Evolutionary conservation across 2,797 vertebrate species (phyloP), one percentile per base, ranked within the genome.

Genomic region (Sphenopsis melanotis): DNA sequence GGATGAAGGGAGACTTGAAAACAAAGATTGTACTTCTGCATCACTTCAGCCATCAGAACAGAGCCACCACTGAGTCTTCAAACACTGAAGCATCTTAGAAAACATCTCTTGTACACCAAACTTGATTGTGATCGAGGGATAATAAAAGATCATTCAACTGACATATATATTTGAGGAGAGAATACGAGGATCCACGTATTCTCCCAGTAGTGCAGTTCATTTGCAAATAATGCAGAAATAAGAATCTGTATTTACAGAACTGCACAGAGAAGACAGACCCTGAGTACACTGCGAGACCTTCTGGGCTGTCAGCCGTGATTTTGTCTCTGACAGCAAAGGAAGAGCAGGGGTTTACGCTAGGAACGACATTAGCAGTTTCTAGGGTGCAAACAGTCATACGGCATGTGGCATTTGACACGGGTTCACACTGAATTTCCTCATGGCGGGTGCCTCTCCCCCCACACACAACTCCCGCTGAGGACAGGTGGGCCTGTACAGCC

Each of bases 361-460:
- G 7, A 37, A 27, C 15, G 8, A 7, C 14, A 4, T 3, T 1
- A 56, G 2, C 0, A 15, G 13, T 2, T 61, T n/a, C 32, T 29
- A 12, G 19, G 63, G 36, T 6, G 24, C 49, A 21, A n/a, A 26
- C 1, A 34, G 10, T 26, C 24, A 5, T 12, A 44, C 32, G 21
- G 6, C 12, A 13, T 6, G 12, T 0, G 37, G 27, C 6, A 20
- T 22, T 20, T 65, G 41, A 37, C 6, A 49, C 5, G 21, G 27
- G n/a, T 13, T 65, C 14, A 36, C 21, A 30, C 32, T 1, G 32
- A 17, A 8, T 8, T 47, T 42, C 21, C 76, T 18, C 47, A 14
- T 27, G 0, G 10, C 0, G 4, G 1, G 13, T 12, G 27, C 21
- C 22, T 27, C 42, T 61, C 19, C 57, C 17, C 34, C 24, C 37